Evolutionary conservation across 2,113 vertebrate genomes (phyloP).

Genomic region (Misgurnus mizolepis): DNA sequence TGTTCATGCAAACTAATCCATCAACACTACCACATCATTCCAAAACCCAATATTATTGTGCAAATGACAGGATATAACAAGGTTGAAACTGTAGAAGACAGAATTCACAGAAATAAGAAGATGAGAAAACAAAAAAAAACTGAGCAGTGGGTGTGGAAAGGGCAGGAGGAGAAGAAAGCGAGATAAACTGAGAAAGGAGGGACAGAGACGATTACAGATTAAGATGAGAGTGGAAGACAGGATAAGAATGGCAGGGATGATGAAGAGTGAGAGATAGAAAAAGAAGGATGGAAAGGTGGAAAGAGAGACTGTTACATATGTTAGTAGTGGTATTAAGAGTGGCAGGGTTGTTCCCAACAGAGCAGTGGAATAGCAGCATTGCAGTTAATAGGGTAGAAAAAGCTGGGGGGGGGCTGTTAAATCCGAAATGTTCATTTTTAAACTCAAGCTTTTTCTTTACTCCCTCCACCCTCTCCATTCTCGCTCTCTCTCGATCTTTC

Average conservation of each 20-base stretch:
- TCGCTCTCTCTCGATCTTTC: neutral
- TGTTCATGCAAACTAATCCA: neutral
- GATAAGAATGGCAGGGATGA: slow-evolving; percentile 45
- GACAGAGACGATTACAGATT: slow-evolving; percentile 39
- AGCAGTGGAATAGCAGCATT: slow-evolving; percentile 77
- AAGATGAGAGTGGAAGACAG: slow-evolving; percentile 27
- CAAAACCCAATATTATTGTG: slow-evolving; percentile 36
- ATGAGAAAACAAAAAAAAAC: slow-evolving; percentile 43
- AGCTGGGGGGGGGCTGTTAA: slow-evolving; percentile 77
- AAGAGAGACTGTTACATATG: slow-evolving; percentile 38
- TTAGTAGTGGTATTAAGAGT: slow-evolving; percentile 28
- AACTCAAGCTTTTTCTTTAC: slow-evolving; percentile 61
- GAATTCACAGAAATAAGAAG: slow-evolving; percentile 28
- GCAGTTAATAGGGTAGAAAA: slow-evolving; percentile 82
- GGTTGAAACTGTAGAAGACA: slow-evolving; percentile 28
- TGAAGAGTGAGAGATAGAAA: slow-evolving; percentile 32
- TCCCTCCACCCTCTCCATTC: slow-evolving; percentile 23
- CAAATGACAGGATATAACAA: slow-evolving; percentile 14
- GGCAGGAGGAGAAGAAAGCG: slow-evolving; percentile 30
- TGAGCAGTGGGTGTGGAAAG: slow-evolving; percentile 33
- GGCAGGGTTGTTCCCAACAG: slow-evolving; percentile 65
- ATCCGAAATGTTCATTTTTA: slow-evolving; percentile 80
- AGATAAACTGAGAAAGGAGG: slow-evolving; percentile 30
- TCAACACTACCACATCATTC: slow-evolving; percentile 32
- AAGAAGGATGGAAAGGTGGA: slow-evolving; percentile 25